phyloP scores from a whole-genome alignment of 2,113 vertebrate species.

The Carassius auratus region DNA sequence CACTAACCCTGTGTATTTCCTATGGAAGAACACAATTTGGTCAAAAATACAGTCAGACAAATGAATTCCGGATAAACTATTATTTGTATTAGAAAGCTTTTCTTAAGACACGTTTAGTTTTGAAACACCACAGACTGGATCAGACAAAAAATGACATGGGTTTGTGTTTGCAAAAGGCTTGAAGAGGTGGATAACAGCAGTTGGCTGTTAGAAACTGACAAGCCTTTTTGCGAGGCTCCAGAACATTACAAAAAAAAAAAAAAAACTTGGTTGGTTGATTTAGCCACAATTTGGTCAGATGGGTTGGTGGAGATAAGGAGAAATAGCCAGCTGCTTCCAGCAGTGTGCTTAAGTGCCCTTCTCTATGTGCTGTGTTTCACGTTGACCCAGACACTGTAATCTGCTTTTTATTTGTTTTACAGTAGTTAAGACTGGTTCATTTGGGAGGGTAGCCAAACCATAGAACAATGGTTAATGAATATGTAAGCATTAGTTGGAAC shows the following conservation, averaged over 20 bases:
- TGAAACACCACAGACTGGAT: not conserved
- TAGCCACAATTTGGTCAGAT: conserved; percentile 55
- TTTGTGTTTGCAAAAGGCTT: conserved; percentile 21
- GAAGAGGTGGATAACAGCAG: conserved; percentile 32
- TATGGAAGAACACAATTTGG: too few species aligned
- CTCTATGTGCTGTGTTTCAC: conserved; percentile 17
- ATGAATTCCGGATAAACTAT: not conserved
- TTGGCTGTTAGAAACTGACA: conserved; percentile 55
- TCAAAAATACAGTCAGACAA: not conserved
- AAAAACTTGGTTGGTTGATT: conserved; percentile 46
- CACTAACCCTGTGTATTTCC: not conserved
- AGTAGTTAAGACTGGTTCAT: not conserved
- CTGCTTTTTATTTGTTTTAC: not conserved
- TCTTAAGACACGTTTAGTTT: conserved; percentile 10
- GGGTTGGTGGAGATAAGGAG: conserved; percentile 55
- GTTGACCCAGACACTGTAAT: conserved; percentile 25
- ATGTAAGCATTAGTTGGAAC: not conserved
- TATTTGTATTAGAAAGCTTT: not conserved
- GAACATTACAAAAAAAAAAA: conserved; percentile 54
- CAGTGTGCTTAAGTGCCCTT: conserved; percentile 40
- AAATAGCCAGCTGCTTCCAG: conserved; percentile 62
- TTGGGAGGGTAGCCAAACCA: not conserved
- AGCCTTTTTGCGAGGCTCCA: conserved; percentile 49
- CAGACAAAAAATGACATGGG: conserved; percentile 14
- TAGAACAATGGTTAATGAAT: not conserved